Percentiles rank a stretch among this genome's conserved stretches.
Conservation (phyloP, 2,797 vertebrate genomes). For the Geotrypetes seraphini region DNA sequence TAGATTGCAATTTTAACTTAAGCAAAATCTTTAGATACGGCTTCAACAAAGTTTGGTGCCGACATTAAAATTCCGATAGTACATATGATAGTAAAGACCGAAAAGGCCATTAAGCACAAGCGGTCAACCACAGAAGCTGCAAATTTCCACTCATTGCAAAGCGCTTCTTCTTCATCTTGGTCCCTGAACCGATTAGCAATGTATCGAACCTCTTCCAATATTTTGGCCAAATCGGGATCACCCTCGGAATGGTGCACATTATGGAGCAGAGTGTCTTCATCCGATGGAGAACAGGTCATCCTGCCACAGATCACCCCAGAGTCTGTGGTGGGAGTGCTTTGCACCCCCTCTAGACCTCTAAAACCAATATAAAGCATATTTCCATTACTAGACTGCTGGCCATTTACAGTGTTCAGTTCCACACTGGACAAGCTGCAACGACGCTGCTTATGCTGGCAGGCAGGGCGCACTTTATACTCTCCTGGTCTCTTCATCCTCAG, state of each 20-base stretch:
- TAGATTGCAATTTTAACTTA: slow-evolving; percentile 15
- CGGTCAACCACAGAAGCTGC: slow-evolving; percentile 89
- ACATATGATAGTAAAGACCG: slow-evolving; percentile 82
- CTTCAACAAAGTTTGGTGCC: slow-evolving; percentile 84
- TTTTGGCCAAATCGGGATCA: slow-evolving; percentile 54
- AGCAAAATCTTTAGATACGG: slow-evolving; percentile 81
- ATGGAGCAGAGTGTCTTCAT: slow-evolving; percentile 54
- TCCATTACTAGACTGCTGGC: slow-evolving; percentile 55
- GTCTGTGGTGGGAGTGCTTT: slow-evolving; percentile 58
- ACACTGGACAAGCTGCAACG: slow-evolving; percentile 73
- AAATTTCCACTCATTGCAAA: slow-evolving; percentile 91
- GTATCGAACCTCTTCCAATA: slow-evolving; percentile 81
- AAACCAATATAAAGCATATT: slow-evolving; percentile 78
- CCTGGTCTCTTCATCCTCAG: slow-evolving; percentile 87
- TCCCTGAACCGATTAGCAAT: slow-evolving; percentile 71
- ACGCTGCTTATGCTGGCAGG: slow-evolving; percentile 66
- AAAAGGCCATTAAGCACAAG: slow-evolving; percentile 89
- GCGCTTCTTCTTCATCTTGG: slow-evolving; percentile 68
- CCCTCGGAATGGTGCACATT: slow-evolving; percentile 45
- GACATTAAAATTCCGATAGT: slow-evolving; percentile 92
- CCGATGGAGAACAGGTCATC: slow-evolving; percentile 55
- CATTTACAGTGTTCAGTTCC: slow-evolving; percentile 59
- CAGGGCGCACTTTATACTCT: slow-evolving; percentile 67
- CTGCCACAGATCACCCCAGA: slow-evolving; percentile 61
- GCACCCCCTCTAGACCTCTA: slow-evolving; percentile 66